phyloP scores from a whole-genome alignment of 2,113 vertebrate species.

The Toxotes chatareus region DNA sequence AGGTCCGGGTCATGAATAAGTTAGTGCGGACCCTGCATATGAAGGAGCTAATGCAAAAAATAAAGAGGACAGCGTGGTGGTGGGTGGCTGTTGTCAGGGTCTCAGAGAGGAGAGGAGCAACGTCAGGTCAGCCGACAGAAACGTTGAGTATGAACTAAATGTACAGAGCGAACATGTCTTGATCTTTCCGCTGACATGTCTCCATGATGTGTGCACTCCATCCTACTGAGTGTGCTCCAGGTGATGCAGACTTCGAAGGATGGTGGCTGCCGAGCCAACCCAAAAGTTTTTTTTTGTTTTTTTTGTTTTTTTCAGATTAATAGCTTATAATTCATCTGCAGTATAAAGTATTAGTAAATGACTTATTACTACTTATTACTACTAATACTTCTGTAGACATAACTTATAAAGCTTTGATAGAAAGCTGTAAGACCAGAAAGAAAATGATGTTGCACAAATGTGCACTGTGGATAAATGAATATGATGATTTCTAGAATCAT shows the following conservation, averaged over 20 bases:
- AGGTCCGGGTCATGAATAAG: constrained; percentile 77
- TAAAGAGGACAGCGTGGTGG: constrained; percentile 29
- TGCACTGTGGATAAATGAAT: not conserved
- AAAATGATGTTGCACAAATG: not conserved
- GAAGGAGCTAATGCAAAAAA: constrained; percentile 53
- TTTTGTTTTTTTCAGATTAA: no score
- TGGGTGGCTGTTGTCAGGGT: constrained; percentile 14
- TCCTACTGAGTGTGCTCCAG: not conserved
- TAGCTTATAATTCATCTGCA: no score
- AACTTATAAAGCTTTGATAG: no score
- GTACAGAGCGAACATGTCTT: not conserved
- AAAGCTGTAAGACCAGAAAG: not conserved
- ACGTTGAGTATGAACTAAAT: not conserved
- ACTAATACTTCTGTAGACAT: no score
- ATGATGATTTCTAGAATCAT: no score
- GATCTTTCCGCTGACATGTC: not conserved
- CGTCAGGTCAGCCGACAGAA: constrained; percentile 26
- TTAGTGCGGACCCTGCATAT: constrained; percentile 58
- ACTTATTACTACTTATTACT: no score
- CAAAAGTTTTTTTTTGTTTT: no score
- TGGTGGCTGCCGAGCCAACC: no score
- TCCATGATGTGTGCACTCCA: not conserved
- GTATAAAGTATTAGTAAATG: no score
- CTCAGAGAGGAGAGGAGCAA: constrained; percentile 10
- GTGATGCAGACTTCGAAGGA: not conserved